A percentile compares a stretch with the other conserved stretches of the same genome.
Conservation (phyloP, 2,888 invertebrate species). For the Cheilosia vernalis region DNA sequence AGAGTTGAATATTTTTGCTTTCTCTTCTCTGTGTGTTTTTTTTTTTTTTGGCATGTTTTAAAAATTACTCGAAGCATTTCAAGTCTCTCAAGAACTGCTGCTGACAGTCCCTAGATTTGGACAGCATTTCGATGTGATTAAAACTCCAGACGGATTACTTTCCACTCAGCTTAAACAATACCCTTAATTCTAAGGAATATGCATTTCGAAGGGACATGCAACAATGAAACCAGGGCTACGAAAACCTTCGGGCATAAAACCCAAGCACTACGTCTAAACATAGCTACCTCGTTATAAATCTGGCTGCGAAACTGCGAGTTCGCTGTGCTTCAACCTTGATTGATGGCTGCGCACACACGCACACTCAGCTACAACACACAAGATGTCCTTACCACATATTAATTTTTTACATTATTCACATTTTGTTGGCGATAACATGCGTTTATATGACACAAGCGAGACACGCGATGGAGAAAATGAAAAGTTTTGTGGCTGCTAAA, state of each 20-base stretch:
- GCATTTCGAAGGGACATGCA: conserved; percentile 19
- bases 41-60: conserved; percentile 40
- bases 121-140: conserved; percentile 13
- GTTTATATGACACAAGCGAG: conserved; percentile 57
- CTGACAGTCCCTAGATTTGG: conserved; percentile 11
- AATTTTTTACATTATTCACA: conserved; percentile 62
- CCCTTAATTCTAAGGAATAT: conserved; percentile 6
- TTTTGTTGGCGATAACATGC: conserved; percentile 65
- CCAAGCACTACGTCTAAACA: conserved; percentile 21
- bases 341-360: conserved; percentile 39
- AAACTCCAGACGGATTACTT: conserved; percentile 19
- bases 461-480: conserved; percentile 61
- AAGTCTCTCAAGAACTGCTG: conserved; percentile 13
- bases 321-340: conserved; percentile 54
- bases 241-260: conserved; percentile 49
- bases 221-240: conserved; percentile 42
- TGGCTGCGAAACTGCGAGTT: conserved; percentile 48
- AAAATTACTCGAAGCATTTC: background rate
- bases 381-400: conserved; percentile 12
- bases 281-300: conserved; percentile 48
- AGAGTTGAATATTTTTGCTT: conserved; percentile 11
- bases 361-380: conserved; percentile 16
- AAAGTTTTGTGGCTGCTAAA: conserved; percentile 73
- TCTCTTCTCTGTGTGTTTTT: background rate
- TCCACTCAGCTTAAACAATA: background rate